A percentile compares a stretch with the other conserved stretches of the same genome.
phyloP scores from a whole-genome alignment of 2,113 vertebrate species.

The Gracilinanus agilis region DNA sequence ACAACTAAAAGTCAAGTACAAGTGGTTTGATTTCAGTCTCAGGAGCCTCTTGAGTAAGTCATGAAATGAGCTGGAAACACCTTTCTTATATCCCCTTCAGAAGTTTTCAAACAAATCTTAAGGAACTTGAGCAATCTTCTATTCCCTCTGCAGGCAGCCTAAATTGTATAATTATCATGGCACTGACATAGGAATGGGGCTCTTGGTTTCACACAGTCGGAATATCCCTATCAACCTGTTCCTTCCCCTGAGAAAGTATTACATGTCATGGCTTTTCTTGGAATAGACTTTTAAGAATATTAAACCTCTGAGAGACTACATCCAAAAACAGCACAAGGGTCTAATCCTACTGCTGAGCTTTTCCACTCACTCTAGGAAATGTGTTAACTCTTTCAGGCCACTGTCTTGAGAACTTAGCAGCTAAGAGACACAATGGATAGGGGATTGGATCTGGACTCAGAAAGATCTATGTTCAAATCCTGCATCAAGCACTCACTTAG shows the following conservation, averaged over 20 bases:
- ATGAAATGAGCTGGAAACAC: background rate
- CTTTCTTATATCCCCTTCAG: background rate
- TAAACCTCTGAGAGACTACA: no score
- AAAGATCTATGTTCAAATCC: background rate
- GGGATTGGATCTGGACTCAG: background rate
- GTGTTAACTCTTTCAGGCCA: no score
- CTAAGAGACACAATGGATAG: no score
- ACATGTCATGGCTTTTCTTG: no score
- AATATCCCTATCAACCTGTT: background rate
- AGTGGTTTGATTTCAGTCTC: background rate
- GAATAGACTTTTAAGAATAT: no score
- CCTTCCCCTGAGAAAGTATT: no score
- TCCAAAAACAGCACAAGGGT: no score
- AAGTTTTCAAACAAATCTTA: background rate
- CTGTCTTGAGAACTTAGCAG: no score
- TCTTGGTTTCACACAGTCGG: background rate
- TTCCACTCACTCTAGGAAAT: no score
- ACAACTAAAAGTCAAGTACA: background rate
- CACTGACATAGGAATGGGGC: background rate
- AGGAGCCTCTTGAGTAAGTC: background rate
- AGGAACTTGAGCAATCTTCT: background rate
- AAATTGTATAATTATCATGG: background rate
- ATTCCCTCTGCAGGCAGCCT: background rate
- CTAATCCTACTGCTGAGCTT: no score
- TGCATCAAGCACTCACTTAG: background rate